Base-by-base conservation (phyloP, 1,140 invertebrate species). In the Ctenoplectra terminalis region DNA sequence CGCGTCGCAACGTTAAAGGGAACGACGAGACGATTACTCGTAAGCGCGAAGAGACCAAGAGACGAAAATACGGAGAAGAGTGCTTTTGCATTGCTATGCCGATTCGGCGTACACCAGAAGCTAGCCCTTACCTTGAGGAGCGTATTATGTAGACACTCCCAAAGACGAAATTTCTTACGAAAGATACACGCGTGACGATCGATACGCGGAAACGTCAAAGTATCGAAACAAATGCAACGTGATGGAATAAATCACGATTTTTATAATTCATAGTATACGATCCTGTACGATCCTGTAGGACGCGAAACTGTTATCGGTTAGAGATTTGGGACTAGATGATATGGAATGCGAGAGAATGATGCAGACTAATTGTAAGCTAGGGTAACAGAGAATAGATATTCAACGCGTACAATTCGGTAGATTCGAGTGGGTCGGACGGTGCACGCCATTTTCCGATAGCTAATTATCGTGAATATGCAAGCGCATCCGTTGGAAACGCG, bases 381-480 rank as follows among this genome's bases (percentile, higher is more conserved):
- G 43, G 9, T 29, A 15, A 8, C 29, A 46, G 63, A 20, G 61
- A 7, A 73, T 82, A 79, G 60, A 23, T 83, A 86, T 60, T 26
- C 58, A 34, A 80, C 66, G 50, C 17, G 81, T 78, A n/a, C n/a
- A n/a, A 84, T 70, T 60, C 78, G 54, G 26, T 72, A 56, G 78
- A 50, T 71, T 40, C 78, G 72, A 71, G 61, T 56, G 43, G 82
- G 66, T 63, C 79, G 85, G 61, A 76, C 81, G 77, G 64, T 72
- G 82, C 71, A 70, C 73, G 4, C 77, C 72, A 74, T 73, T 74
- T 77, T 60, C 80, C 82, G 82, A 88, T 87, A 82, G 85, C 85
- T 87, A 88, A 88, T 88, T 87, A 87, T 71, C 86, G 56, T 73
- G 82, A 61, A 74, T 81, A 81, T 70, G 79, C 61, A 63, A 72